These are phyloP conservation scores for Andrena minutula DNA, from an alignment of 2,888 invertebrate genomes.

Conservation along the genomic window DNA sequence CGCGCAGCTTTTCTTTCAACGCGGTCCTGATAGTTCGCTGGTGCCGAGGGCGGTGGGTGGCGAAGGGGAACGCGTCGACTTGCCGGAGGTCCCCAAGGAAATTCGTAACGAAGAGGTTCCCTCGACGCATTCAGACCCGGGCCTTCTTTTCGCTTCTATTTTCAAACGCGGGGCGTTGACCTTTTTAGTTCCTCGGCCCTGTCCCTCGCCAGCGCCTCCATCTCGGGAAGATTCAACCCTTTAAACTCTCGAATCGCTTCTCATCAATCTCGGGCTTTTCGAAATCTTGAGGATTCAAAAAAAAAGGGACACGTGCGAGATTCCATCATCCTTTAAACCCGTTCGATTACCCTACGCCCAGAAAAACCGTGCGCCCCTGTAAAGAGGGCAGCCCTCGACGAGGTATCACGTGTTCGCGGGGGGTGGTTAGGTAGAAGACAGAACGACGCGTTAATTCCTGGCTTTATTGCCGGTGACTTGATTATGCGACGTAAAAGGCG, in stretches of 20 bases:
- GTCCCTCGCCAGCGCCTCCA: no score
- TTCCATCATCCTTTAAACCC: not conserved
- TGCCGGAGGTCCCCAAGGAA: slow-evolving; percentile 28
- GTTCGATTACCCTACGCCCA: slow-evolving; percentile 11
- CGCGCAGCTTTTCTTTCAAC: slow-evolving; percentile 7
- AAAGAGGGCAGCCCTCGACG: not conserved
- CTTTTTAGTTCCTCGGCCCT: not conserved
- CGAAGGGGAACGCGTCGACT: slow-evolving; percentile 5
- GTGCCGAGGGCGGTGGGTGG: not conserved
- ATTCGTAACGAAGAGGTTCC: slow-evolving; percentile 22
- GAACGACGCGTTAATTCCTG: slow-evolving; percentile 57
- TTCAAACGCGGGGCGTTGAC: slow-evolving; percentile 13
- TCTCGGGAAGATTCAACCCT: no score
- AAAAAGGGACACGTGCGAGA: not conserved
- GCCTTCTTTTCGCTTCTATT: slow-evolving; percentile 12
- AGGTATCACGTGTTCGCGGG: not conserved
- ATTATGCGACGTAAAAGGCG: slow-evolving; percentile 62
- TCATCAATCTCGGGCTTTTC: slow-evolving; percentile 3
- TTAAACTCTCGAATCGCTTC: no score
- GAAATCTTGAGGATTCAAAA: slow-evolving; percentile 16
- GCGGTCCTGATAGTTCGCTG: not conserved
- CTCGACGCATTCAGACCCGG: slow-evolving; percentile 42
- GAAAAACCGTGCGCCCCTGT: not conserved
- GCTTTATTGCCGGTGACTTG: slow-evolving; percentile 55
- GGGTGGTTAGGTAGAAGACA: slow-evolving; percentile 1